These are phyloP conservation scores for Regulus satrapa DNA, from an alignment of 2,113 vertebrate species.

Conservation along the genomic window DNA sequence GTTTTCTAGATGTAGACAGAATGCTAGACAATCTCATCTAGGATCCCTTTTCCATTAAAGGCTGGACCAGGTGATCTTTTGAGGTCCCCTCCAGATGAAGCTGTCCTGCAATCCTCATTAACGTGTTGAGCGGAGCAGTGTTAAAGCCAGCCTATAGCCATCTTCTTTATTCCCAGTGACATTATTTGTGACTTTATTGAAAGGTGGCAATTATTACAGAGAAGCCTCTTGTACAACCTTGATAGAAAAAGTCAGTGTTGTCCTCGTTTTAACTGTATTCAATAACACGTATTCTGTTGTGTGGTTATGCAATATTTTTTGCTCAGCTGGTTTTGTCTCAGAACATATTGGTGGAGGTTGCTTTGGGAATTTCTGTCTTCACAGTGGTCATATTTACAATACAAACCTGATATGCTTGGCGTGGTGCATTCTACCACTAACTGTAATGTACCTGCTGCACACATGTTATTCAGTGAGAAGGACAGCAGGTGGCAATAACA, in stretches of 20 bases:
- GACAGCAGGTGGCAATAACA: not conserved
- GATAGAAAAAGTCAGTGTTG: not conserved
- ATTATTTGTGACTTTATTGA: not conserved
- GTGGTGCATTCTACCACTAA: not conserved
- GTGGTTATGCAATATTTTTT: not conserved
- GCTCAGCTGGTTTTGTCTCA: not conserved
- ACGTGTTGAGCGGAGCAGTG: not conserved
- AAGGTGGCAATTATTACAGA: not conserved
- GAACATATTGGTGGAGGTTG: not conserved
- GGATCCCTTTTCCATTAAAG: not conserved
- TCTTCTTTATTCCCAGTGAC: not conserved
- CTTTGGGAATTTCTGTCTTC: not conserved
- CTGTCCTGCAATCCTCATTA: not conserved
- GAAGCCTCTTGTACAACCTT: not conserved
- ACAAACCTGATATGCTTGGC: not conserved
- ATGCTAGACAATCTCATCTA: not conserved
- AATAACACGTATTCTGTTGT: not conserved
- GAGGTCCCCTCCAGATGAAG: rapidly evolving
- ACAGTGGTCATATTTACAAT: not conserved
- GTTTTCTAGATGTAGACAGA: not conserved
- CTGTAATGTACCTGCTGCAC: not conserved
- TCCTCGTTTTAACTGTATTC: not conserved
- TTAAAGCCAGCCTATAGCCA: not conserved
- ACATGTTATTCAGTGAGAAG: not conserved
- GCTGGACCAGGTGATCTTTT: not conserved